phyloP scores from a whole-genome alignment of 1,140 invertebrate species.

The Spodoptera frugiperda region DNA sequence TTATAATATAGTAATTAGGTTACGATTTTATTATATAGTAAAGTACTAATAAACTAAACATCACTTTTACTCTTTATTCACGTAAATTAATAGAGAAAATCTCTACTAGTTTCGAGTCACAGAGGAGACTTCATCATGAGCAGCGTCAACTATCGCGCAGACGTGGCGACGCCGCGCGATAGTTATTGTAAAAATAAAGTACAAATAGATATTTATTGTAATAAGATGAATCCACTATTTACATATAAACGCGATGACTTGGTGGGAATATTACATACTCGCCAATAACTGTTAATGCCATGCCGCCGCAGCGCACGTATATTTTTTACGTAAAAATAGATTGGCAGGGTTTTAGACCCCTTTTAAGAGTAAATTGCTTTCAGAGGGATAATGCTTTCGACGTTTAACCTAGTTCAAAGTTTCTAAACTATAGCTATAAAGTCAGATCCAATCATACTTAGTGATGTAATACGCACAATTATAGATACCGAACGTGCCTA shows the following conservation, averaged over 20 bases:
- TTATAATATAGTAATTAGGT: too few relatives aligned
- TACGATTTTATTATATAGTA: too few relatives aligned
- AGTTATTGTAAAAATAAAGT: too few relatives aligned
- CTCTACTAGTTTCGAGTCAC: too few relatives aligned
- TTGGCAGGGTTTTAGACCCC: background rate
- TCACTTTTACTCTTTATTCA: too few relatives aligned
- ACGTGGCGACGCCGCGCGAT: too few relatives aligned
- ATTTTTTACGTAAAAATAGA: slow-evolving; percentile 14
- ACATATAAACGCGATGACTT: background rate
- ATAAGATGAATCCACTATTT: background rate
- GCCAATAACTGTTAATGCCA: slow-evolving; percentile 7
- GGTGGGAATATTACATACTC: background rate
- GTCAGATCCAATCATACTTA: background rate
- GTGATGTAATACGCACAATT: background rate
- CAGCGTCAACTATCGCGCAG: too few relatives aligned
- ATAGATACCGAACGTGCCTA: background rate
- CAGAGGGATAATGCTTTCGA: slow-evolving; percentile 20
- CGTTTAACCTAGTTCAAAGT: slow-evolving; percentile 3
- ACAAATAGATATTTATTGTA: too few relatives aligned
- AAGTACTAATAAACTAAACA: too few relatives aligned
- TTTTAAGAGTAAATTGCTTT: slow-evolving; percentile 11
- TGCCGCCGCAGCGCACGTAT: background rate
- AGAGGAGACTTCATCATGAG: too few relatives aligned
- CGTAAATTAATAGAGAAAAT: too few relatives aligned
- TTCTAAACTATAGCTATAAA: slow-evolving; percentile 16